phyloP scores from a whole-genome alignment of 1,140 invertebrate species.

The Hyphantria cunea region DNA sequence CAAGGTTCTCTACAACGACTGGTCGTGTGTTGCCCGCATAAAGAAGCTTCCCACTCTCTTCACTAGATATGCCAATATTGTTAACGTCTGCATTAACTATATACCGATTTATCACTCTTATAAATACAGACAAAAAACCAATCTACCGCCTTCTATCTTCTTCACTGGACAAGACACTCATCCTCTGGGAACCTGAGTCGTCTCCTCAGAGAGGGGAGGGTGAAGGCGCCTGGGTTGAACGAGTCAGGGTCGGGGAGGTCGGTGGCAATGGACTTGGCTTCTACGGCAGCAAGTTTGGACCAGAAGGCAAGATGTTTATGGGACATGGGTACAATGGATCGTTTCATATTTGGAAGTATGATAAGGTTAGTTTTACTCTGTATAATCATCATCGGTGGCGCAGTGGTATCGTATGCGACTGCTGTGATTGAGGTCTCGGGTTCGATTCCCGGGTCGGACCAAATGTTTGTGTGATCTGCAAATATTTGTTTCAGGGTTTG shows the following conservation, averaged over 20 bases:
- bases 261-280: conserved; percentile 97
- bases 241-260: conserved; percentile 91
- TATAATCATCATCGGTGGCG: too few species aligned
- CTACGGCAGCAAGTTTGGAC: conserved; percentile 92
- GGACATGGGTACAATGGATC: conserved; percentile 96
- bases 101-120: conserved; percentile 4
- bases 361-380: conserved; percentile 68
- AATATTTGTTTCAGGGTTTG: too few species aligned
- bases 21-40: too few species aligned
- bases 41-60: too few species aligned
- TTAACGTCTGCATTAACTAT: too few species aligned
- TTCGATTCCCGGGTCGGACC: too few species aligned
- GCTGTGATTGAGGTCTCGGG: too few species aligned
- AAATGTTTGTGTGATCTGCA: too few species aligned
- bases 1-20: too few species aligned
- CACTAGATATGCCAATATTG: too few species aligned
- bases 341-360: conserved; percentile 94
- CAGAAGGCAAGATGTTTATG: conserved; percentile 87
- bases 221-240: conserved; percentile 91
- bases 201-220: conserved; percentile 54
- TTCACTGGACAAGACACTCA: conserved; percentile 96
- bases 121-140: conserved; percentile 36
- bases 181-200: conserved; percentile 91
- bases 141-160: conserved; percentile 89
- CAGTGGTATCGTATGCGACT: too few species aligned